Evolutionary conservation across 2,113 vertebrate species (phyloP).

Genomic region (Buteo buteo): DNA sequence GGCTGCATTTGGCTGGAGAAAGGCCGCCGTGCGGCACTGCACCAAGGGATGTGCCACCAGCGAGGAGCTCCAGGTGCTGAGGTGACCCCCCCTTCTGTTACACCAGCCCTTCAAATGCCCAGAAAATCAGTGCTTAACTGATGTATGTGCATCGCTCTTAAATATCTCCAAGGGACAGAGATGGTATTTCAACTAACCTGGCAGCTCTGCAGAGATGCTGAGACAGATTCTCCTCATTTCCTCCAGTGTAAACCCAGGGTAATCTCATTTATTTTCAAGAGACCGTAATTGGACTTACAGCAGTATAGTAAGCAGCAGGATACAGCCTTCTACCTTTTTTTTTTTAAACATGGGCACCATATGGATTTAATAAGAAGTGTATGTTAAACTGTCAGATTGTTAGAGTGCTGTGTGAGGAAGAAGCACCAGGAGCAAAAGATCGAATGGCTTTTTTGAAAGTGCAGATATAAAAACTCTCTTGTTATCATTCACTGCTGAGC

Average conservation of each 20-base stretch:
- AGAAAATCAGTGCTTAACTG: neutral
- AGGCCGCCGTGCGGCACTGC: neutral
- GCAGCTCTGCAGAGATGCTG: neutral
- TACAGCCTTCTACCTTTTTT: neutral
- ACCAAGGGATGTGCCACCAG: neutral
- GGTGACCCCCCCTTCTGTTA: neutral
- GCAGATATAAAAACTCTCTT: neutral
- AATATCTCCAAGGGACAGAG: neutral
- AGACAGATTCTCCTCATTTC: neutral
- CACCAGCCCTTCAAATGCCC: neutral
- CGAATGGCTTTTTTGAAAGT: neutral
- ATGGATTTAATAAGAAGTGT: neutral
- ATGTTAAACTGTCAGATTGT: neutral
- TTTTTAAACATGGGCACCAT: neutral
- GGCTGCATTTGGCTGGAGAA: neutral
- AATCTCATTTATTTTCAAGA: neutral
- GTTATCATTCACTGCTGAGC: neutral
- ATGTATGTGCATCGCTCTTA: neutral
- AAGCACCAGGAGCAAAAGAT: neutral
- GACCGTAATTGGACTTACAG: neutral
- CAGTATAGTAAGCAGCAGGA: neutral
- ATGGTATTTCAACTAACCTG: neutral
- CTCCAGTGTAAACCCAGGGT: neutral
- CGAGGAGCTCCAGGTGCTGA: neutral
- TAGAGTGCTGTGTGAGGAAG: neutral